phyloP scores from a whole-genome alignment of 1,140 invertebrate genomes.

The Stenopsyche tienmushanensis region DNA sequence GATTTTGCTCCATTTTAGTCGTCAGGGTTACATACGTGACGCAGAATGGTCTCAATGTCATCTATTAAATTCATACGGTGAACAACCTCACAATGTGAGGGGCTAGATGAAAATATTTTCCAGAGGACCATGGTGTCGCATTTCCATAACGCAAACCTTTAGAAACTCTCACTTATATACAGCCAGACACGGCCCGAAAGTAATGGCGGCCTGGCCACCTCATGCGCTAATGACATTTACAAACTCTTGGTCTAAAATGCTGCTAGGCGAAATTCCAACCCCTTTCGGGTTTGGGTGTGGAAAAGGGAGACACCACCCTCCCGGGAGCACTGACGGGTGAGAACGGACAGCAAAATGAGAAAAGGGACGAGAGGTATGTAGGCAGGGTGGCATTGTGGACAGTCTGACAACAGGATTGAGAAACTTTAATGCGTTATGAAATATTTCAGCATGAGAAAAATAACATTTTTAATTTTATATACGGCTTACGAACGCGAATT shows the following conservation, averaged over 20 bases:
- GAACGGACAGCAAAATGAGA: conserved; percentile 26
- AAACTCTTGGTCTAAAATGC: conserved; percentile 40
- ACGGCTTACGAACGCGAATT: too few relatives aligned
- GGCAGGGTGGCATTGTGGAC: conserved; percentile 7
- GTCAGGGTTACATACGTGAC: too few relatives aligned
- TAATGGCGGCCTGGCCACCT: conserved; percentile 39
- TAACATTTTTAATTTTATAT: too few relatives aligned
- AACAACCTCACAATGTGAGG: too few relatives aligned
- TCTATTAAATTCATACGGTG: too few relatives aligned
- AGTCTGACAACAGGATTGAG: conserved; percentile 1
- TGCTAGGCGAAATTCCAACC: conserved; percentile 34
- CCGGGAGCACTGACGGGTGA: conserved; percentile 10
- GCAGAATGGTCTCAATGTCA: too few relatives aligned
- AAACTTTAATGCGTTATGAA: too few relatives aligned
- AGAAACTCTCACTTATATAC: conserved; percentile 27
- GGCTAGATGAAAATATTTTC: conserved; percentile 13
- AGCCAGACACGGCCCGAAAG: conserved; percentile 36
- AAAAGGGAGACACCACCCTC: conserved; percentile 6
- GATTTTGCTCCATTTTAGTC: too few relatives aligned
- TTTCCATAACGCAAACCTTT: conserved; percentile 20
- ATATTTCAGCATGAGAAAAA: too few relatives aligned
- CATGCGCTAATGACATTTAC: conserved; percentile 41
- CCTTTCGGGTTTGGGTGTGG: conserved; percentile 15
- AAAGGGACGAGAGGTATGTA: conserved; percentile 8
- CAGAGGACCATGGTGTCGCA: conserved; percentile 22